Percentiles rank a stretch among this genome's conserved stretches.
Evolutionary conservation across 2,888 invertebrate genomes (phyloP).

Genomic region (Laothoe populi): DNA sequence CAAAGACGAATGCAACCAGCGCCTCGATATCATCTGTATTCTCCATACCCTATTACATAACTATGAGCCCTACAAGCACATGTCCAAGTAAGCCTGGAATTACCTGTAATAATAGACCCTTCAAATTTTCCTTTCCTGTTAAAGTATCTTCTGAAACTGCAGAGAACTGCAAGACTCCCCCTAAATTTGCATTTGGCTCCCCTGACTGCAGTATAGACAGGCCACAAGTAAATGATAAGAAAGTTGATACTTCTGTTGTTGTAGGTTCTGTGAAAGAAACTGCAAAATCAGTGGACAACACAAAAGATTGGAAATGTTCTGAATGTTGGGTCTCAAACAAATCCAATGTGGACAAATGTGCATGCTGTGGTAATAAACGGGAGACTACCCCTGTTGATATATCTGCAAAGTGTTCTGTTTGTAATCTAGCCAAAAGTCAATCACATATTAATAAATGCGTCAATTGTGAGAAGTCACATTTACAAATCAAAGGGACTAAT

Average conservation of each 20-base stretch:
- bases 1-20: conserved; percentile 2
- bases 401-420: conserved; percentile 47
- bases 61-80: conserved; percentile 23
- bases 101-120: conserved; percentile 42
- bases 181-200: conserved; percentile 57
- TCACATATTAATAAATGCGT: conserved; percentile 46
- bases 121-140: conserved; percentile 62
- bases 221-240: conserved; percentile 35
- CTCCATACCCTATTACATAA: conserved; percentile 25
- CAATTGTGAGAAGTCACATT: conserved; percentile 17
- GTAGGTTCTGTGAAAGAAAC: conserved; percentile 30
- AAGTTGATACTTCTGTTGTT: conserved; percentile 32
- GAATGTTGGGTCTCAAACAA: conserved; percentile 62
- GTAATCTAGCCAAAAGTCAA: conserved; percentile 49
- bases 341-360: conserved; percentile 52
- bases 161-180: conserved; percentile 36
- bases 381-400: conserved; percentile 33
- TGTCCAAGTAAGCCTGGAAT: conserved; percentile 43
- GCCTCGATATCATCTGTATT: conserved; percentile 15
- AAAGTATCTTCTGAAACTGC: conserved; percentile 47
- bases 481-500: conserved; percentile 23
- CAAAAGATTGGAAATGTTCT: conserved; percentile 47
- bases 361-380: conserved; percentile 56
- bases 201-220: conserved; percentile 56
- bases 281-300: conserved; percentile 10